Percentiles rank a stretch among this genome's conserved stretches.
Conservation (phyloP, 2,113 vertebrate species). For the Psophia crepitans region DNA sequence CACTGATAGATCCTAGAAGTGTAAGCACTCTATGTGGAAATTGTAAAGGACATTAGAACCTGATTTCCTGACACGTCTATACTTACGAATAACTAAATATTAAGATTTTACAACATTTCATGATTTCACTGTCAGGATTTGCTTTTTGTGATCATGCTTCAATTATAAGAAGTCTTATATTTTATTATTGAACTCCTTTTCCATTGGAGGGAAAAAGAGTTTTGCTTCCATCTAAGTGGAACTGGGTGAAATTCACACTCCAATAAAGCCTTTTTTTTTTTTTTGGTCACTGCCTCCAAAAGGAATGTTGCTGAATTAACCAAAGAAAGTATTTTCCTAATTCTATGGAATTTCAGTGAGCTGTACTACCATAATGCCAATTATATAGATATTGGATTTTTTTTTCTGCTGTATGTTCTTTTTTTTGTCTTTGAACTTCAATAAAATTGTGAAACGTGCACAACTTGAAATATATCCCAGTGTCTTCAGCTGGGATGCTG, state of each 20-base stretch:
- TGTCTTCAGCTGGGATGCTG: not conserved
- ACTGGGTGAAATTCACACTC: not conserved
- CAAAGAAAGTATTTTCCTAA: not conserved
- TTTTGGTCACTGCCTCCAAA: not conserved
- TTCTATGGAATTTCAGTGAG: not conserved
- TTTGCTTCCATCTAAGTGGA: not conserved
- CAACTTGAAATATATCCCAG: not conserved
- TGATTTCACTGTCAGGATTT: not conserved
- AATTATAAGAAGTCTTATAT: not conserved
- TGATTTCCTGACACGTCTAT: not conserved
- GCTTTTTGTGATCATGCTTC: not conserved
- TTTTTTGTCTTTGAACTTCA: not conserved
- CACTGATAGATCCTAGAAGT: not conserved
- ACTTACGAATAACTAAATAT: not conserved
- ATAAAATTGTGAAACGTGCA: not conserved
- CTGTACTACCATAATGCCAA: not conserved
- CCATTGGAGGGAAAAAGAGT: not conserved
- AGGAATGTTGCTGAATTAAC: not conserved
- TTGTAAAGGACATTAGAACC: not conserved
- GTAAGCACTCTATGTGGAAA: fast-evolving
- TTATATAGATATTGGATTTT: not conserved
- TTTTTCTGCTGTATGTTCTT: not conserved
- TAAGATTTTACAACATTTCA: not conserved
- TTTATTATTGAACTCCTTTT: not conserved
- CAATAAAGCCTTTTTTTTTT: not conserved